A percentile compares a stretch with the other conserved stretches of the same genome.
Conservation (phyloP, 37 sponge, comb jelly and placozoan species). For the Cladorhizidae sp. region DNA sequence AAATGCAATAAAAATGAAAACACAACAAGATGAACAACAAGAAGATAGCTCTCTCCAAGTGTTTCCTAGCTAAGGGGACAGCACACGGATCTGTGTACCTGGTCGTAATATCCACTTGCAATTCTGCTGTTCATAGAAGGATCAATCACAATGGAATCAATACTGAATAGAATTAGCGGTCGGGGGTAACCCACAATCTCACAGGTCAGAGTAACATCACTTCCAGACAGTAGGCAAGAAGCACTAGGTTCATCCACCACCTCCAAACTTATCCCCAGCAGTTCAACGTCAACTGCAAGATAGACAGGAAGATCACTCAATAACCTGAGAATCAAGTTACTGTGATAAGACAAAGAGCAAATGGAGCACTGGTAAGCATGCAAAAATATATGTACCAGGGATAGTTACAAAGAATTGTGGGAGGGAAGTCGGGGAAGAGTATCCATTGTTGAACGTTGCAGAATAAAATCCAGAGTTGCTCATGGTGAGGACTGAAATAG, state of each 20-base stretch:
- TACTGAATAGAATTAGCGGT: constrained; percentile 5
- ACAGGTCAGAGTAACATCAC: constrained; percentile 28
- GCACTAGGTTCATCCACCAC: neutral
- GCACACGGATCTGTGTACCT: neutral
- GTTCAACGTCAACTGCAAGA: neutral
- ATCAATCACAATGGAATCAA: neutral
- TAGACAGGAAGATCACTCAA: neutral
- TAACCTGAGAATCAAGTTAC: no score
- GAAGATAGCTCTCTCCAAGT: no score
- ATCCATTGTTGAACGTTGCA: constrained; percentile 16
- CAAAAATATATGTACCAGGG: constrained; percentile 6
- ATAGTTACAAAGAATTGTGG: constrained; percentile 8
- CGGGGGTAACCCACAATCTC: constrained; percentile 31
- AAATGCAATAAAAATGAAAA: neutral
- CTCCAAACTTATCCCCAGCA: neutral
- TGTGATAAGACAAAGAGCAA: no score
- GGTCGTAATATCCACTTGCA: neutral
- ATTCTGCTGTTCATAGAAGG: neutral
- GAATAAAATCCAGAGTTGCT: constrained; percentile 16
- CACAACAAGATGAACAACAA: no score
- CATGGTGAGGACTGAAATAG: constrained; percentile 1
- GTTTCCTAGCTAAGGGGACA: neutral
- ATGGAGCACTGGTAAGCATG: neutral
- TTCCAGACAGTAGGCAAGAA: constrained; percentile 13
- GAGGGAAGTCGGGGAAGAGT: neutral